Evolutionary conservation across 2,888 invertebrate genomes (phyloP), one percentile per base, ranked within the genome.

Genomic region (Torymus aiolomorphi): DNA sequence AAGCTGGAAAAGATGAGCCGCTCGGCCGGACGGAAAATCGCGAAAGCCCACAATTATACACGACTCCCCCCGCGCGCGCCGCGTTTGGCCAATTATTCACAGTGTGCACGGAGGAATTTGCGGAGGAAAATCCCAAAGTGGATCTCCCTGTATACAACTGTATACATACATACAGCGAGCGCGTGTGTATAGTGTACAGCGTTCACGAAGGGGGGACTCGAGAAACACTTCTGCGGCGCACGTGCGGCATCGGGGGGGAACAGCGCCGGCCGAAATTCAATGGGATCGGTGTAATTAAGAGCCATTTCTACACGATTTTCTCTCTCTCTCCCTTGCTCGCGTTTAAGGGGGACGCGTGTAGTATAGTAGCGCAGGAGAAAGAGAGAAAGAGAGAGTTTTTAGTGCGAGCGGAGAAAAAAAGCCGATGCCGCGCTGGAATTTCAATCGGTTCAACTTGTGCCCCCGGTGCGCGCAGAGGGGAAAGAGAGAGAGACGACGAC

Each of bases 261-360:
- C 42, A 73, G 80, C 81, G 81, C 82, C 82, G 85, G 84, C 83
- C 85, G 83, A 84, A 86, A 89, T 88, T 90, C 87, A 89, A 90
- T 89, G 85, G 88, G 89, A 90, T 90, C 87, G 89, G 86, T 89
- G 90, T 90, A 90, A 90, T 90, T 90, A 90, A 90, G 89, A 88
- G 90, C 88, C 88, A 88, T 90, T 90, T 89, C 89, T 88, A 86
- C 89, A 87, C 88, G 88, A 89, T 88, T 88, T 89, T 88, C 86
- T 86, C 85, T 88, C 86, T 86, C 85, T 80, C 80, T 49, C 62
- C 20, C 73, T 42, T 61, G n/a, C 63, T 18, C 61, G 16, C 51
- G 18, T 74, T 57, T 73, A 57, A 54, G 70, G 67, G 52, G 10
- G 14, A 16, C 66, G 18, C 56, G 31, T n/a, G n/a, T 31, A 42